A percentile compares a stretch with the other conserved stretches of the same genome.
Evolutionary conservation across 2,888 invertebrate genomes (phyloP).

Genomic region (Ptilodon capucinus): DNA sequence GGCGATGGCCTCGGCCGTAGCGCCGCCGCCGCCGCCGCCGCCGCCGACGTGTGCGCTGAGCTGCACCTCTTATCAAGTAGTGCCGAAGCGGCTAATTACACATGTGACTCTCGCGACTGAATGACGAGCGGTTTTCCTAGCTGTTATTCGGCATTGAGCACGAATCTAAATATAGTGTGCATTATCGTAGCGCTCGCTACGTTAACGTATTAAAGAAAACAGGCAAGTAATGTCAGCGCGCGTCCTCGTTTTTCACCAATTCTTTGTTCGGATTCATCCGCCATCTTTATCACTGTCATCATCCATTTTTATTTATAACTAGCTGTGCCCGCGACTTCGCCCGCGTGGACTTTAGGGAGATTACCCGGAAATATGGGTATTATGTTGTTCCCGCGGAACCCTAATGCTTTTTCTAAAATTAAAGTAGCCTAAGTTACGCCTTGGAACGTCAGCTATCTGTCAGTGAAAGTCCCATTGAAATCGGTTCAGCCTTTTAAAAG

Average conservation of each 20-base stretch:
- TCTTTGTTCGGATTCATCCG: no score
- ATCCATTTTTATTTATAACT: no score
- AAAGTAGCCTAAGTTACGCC: no score
- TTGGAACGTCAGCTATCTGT: no score
- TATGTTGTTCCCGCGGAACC: no score
- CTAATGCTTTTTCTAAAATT: no score
- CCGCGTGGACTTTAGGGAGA: no score
- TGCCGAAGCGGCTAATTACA: conserved; percentile 6
- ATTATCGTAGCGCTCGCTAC: conserved; percentile 1
- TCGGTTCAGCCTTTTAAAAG: no score
- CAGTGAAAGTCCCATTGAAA: no score
- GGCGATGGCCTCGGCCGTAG: background rate
- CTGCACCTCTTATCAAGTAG: conserved; percentile 2
- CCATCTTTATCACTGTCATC: no score
- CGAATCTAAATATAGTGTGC: conserved; percentile 11
- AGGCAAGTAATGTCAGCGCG: background rate
- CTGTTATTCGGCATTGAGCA: conserved; percentile 26
- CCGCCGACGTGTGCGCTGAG: conserved; percentile 1
- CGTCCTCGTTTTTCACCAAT: background rate
- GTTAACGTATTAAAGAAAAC: conserved; percentile 2
- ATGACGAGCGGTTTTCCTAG: conserved; percentile 7
- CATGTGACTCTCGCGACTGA: conserved; percentile 1
- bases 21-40: background rate
- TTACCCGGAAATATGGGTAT: no score
- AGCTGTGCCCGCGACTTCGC: no score